Evolutionary conservation across 2,797 vertebrate species (phyloP).

Genomic region (Pangasius mekongensis): DNA sequence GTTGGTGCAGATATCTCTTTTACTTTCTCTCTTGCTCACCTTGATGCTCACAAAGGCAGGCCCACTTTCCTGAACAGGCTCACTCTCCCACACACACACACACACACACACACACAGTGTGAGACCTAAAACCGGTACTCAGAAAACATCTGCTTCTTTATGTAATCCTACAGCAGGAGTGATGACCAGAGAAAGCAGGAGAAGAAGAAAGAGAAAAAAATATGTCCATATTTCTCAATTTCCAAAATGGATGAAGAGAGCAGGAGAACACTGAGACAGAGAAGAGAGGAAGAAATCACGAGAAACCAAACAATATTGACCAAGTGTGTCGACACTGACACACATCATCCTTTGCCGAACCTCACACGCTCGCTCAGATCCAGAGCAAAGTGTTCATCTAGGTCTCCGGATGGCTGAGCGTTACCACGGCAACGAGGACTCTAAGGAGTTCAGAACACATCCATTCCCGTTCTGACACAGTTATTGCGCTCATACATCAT

Average conservation of each 20-base stretch:
- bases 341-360: constrained; percentile 9
- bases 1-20: neutral
- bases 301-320: constrained; percentile 10
- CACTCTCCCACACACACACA: neutral
- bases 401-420: constrained; percentile 37
- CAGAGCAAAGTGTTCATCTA: constrained; percentile 34
- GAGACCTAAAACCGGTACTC: constrained; percentile 1
- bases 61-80: neutral
- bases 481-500: constrained; percentile 46
- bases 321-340: neutral
- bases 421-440: constrained; percentile 44
- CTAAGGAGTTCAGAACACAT: constrained; percentile 40
- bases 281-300: neutral
- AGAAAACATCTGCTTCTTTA: constrained; percentile 41
- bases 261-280: neutral
- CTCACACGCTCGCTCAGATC: constrained; percentile 24
- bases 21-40: neutral
- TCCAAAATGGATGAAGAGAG: neutral
- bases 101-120: neutral
- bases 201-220: neutral
- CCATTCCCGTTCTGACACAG: constrained; percentile 42
- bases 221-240: neutral
- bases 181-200: constrained; percentile 6
- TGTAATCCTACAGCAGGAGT: constrained; percentile 21
- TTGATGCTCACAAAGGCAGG: neutral